Evolutionary conservation across 2,888 invertebrate genomes (phyloP).

Genomic region (Perdita meconis): DNA sequence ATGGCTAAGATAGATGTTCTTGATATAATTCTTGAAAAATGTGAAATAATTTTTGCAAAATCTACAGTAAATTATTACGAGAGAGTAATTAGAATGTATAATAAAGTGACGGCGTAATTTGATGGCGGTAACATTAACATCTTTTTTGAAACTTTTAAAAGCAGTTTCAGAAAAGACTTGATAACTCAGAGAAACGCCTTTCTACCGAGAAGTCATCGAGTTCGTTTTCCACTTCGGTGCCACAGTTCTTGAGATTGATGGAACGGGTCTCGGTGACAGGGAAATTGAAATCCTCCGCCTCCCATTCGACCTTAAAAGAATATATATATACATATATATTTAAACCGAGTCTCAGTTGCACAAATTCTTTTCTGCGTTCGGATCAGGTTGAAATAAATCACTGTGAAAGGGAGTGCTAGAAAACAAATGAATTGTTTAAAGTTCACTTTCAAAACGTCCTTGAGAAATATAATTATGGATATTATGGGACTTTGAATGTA

Average conservation of each 20-base stretch:
- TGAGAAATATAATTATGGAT: background rate
- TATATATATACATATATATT: conserved; percentile 33
- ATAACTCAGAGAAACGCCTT: conserved; percentile 45
- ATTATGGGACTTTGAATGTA: too few species aligned
- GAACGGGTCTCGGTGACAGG: conserved; percentile 68
- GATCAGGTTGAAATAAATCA: conserved; percentile 58
- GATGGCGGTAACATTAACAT: background rate
- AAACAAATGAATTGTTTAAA: background rate
- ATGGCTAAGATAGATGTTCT: too few species aligned
- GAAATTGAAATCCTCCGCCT: conserved; percentile 70
- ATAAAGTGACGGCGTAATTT: background rate
- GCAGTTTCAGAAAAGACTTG: conserved; percentile 13
- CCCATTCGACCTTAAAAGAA: conserved; percentile 27
- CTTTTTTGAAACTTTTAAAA: background rate
- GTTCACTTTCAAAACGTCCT: background rate
- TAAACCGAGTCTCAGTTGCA: conserved; percentile 48
- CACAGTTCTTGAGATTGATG: conserved; percentile 70
- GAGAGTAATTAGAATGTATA: background rate
- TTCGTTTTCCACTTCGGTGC: conserved; percentile 71
- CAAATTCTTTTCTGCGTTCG: conserved; percentile 59
- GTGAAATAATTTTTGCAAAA: too few species aligned
- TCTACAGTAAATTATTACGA: too few species aligned
- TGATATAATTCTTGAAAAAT: too few species aligned
- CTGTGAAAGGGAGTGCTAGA: conserved; percentile 24
- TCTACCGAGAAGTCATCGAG: conserved; percentile 66